These are phyloP conservation scores for Theretra japonica DNA, from an alignment of 2,888 invertebrate genomes.

Conservation along the genomic window DNA sequence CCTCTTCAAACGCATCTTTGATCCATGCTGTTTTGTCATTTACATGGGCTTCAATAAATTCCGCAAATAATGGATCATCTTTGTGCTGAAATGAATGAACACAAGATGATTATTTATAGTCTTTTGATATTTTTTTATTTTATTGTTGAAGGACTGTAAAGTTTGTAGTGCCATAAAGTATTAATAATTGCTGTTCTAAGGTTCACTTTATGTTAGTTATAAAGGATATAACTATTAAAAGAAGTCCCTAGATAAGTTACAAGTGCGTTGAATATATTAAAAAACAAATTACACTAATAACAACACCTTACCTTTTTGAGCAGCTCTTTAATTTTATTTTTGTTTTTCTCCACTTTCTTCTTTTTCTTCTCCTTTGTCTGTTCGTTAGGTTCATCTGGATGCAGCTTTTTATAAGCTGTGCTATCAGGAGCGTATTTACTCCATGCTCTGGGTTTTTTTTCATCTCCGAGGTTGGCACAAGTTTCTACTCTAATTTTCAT, in stretches of 20 bases:
- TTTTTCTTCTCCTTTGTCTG: slow-evolving; percentile 64
- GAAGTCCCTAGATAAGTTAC: too few relatives aligned
- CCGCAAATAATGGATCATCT: slow-evolving; percentile 94
- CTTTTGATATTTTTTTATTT: too few relatives aligned
- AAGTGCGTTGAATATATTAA: not conserved
- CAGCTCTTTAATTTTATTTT: slow-evolving; percentile 86
- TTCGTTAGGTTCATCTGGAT: slow-evolving; percentile 65
- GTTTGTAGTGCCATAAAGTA: too few relatives aligned
- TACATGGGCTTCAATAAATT: slow-evolving; percentile 94
- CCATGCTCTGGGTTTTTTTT: slow-evolving; percentile 94
- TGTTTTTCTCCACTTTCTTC: slow-evolving; percentile 68
- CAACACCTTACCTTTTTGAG: slow-evolving; percentile 85
- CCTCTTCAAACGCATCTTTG: slow-evolving; percentile 67
- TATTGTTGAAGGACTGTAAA: too few relatives aligned
- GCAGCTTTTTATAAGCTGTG: slow-evolving; percentile 85
- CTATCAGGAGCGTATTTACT: slow-evolving; percentile 95
- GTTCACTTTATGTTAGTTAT: too few relatives aligned
- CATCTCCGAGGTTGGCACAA: slow-evolving; percentile 88
- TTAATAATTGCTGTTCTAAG: too few relatives aligned
- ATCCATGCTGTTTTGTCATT: slow-evolving; percentile 75
- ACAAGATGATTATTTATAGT: not conserved
- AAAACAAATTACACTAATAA: not conserved
- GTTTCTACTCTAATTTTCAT: slow-evolving; percentile 91
- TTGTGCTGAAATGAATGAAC: slow-evolving; percentile 85
- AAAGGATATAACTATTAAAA: too few relatives aligned